Percentiles rank a stretch among this genome's conserved stretches.
These are phyloP conservation scores for Procapra przewalskii DNA, from an alignment of 2,113 vertebrate species.

Conservation along the genomic window DNA sequence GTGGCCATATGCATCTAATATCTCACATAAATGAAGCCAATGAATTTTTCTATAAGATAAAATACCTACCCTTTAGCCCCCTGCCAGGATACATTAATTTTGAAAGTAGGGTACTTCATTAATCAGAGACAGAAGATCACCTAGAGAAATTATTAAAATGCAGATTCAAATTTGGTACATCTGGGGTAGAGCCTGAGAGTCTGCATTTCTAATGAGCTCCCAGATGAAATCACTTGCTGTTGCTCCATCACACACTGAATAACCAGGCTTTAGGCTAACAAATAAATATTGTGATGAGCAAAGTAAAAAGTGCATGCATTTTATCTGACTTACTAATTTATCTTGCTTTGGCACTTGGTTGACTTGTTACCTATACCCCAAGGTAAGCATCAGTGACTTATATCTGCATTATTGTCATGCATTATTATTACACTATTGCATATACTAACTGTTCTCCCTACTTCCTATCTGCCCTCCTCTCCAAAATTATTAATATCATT, in stretches of 20 bases:
- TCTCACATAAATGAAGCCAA: neutral
- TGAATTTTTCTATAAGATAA: neutral
- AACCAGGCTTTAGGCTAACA: neutral
- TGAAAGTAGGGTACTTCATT: constrained; percentile 16
- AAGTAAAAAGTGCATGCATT: neutral
- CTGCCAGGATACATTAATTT: neutral
- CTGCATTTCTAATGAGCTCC: neutral
- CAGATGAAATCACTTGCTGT: neutral
- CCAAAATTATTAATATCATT: neutral
- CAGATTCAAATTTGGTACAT: neutral
- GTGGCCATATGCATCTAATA: neutral
- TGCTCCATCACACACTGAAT: neutral
- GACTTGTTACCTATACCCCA: neutral
- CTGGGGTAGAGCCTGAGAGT: neutral
- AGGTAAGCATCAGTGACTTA: neutral
- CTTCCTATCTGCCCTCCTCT: neutral
- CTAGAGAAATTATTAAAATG: neutral
- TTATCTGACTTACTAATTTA: constrained; percentile 1
- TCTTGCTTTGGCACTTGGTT: neutral
- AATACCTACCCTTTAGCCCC: neutral
- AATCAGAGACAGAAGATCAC: neutral
- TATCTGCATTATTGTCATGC: neutral
- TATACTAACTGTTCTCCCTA: neutral
- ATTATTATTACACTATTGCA: neutral
- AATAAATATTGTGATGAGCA: neutral